A percentile compares a stretch with the other conserved stretches of the same genome.
Evolutionary conservation across 2,888 invertebrate genomes (phyloP).

Genomic region (Rhamphomyia laevipes): DNA sequence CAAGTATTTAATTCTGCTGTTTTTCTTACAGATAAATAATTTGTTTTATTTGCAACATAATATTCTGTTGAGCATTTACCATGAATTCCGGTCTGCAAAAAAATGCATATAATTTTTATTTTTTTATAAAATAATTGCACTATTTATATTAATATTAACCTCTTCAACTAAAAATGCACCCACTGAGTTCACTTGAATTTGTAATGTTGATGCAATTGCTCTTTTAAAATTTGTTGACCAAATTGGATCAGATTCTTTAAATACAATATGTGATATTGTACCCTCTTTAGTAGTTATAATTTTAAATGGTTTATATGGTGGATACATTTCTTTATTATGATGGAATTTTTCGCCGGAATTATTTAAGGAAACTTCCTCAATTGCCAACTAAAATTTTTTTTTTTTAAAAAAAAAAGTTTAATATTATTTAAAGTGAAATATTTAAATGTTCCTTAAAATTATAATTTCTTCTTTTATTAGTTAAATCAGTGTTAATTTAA

Average conservation of each 20-base stretch:
- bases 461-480: too few relatives aligned
- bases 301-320: constrained; percentile 36
- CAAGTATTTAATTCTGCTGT: constrained; percentile 36
- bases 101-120: neutral
- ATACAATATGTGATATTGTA: constrained; percentile 31
- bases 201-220: constrained; percentile 52
- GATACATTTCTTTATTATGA: constrained; percentile 38
- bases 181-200: constrained; percentile 41
- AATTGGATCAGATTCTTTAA: constrained; percentile 42
- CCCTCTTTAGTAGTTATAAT: constrained; percentile 29
- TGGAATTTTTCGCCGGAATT: constrained; percentile 36
- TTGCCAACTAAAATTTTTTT: constrained; percentile 27
- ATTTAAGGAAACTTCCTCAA: constrained; percentile 35
- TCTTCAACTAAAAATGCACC: constrained; percentile 38
- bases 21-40: constrained; percentile 34
- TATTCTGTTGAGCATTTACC: constrained; percentile 43
- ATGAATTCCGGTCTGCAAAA: constrained; percentile 44
- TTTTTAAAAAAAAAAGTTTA: neutral
- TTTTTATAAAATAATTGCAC: constrained; percentile 9
- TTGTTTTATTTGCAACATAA: constrained; percentile 35
- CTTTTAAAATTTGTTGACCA: constrained; percentile 59
- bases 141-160: constrained; percentile 19
- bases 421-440: neutral
- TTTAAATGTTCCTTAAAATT: neutral
- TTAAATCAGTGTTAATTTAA: too few relatives aligned